Conservation (phyloP, 2,888 invertebrate genomes). For the Hydrotaea diabolus region DNA sequence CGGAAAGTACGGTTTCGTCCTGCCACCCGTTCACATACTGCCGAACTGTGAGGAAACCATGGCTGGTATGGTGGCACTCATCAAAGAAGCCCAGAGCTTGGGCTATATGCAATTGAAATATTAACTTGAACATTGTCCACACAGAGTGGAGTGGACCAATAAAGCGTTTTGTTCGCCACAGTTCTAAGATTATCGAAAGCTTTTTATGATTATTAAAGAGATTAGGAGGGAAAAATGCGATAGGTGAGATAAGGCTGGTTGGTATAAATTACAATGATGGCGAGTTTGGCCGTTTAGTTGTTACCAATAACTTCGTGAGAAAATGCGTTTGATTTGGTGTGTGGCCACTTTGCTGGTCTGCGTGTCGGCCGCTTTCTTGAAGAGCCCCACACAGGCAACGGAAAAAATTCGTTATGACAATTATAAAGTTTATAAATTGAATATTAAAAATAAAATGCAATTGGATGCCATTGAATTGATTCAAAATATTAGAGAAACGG, state of each 20-base stretch:
- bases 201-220: constrained; percentile 7
- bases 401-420: constrained; percentile 77
- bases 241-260: not conserved
- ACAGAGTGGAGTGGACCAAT: not conserved
- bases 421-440: constrained; percentile 76
- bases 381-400: constrained; percentile 48
- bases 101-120: constrained; percentile 71
- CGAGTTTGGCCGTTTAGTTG: not conserved
- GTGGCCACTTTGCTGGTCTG: constrained; percentile 69
- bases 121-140: not conserved
- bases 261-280: constrained; percentile 39
- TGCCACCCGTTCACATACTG: constrained; percentile 85
- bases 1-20: constrained; percentile 85
- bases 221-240: not conserved
- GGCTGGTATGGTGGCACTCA: constrained; percentile 79
- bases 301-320: not conserved
- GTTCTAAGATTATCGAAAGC: not conserved
- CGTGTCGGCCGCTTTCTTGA: constrained; percentile 67
- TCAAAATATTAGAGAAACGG: constrained; percentile 71
- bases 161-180: not conserved
- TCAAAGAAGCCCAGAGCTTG: constrained; percentile 78
- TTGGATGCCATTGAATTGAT: constrained; percentile 79
- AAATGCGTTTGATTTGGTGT: constrained; percentile 70
- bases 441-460: constrained; percentile 81
- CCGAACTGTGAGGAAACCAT: constrained; percentile 83